Conservation (phyloP, 37 sponge, comb jelly and placozoan species). For the Halichondria panicea region DNA sequence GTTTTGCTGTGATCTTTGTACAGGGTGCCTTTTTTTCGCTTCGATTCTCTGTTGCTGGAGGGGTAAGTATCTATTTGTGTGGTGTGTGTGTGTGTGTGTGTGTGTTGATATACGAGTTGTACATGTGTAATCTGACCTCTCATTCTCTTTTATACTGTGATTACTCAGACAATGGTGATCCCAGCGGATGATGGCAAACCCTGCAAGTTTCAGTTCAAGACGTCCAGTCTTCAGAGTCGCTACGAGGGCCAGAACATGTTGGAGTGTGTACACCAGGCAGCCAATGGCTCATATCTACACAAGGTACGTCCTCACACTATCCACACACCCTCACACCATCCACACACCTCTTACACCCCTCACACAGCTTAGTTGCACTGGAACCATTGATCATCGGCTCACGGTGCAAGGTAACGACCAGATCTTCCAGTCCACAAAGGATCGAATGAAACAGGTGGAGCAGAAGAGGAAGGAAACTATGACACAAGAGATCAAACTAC, state of each 20-base stretch:
- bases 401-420: slow-evolving; percentile 75
- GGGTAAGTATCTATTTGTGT: slow-evolving; percentile 39
- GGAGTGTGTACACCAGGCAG: slow-evolving; percentile 70
- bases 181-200: slow-evolving; percentile 21
- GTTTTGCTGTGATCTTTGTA: not conserved
- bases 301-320: not conserved
- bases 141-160: not conserved
- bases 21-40: slow-evolving; percentile 62
- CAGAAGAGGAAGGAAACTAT: slow-evolving; percentile 56
- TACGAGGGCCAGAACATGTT: too few species aligned
- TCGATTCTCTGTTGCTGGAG: slow-evolving; percentile 58
- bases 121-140: not conserved
- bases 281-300: not conserved
- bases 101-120: not conserved
- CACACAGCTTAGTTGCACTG: slow-evolving; percentile 35
- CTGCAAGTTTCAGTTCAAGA: slow-evolving; percentile 40
- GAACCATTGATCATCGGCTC: slow-evolving; percentile 38
- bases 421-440: slow-evolving; percentile 58
- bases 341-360: not conserved
- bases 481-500: slow-evolving; percentile 22
- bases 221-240: slow-evolving; percentile 8
- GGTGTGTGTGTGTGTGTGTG: not conserved
- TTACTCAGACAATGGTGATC: slow-evolving; percentile 36
- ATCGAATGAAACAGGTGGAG: slow-evolving; percentile 49
- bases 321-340: not conserved